Base-by-base conservation (phyloP, 2,888 invertebrate genomes). In the Portevinia maculata region DNA sequence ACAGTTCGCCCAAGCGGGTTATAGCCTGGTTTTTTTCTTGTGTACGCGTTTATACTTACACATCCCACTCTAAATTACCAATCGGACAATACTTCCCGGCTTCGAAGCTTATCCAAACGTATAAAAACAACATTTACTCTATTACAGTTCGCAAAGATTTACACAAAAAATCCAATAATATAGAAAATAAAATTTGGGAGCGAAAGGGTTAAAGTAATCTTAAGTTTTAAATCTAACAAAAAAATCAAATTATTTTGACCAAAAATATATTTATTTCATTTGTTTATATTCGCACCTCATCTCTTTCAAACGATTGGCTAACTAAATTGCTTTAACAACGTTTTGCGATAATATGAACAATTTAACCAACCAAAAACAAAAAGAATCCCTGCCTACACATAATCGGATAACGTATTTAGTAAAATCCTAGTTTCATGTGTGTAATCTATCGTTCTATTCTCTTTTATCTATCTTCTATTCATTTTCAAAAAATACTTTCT, bases 381-480 rank as follows among this genome's bases (percentile, higher is more conserved):
- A 39, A 41, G 13, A 15, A 15, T 17, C 13, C 11, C 9, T 48
- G 13, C 19, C 39, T 48, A 69, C 53, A 70, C 52, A 64, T 32
- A 59, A 70, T 76, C 59, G 59, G 70, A 34, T 34, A 37, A 37
- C 4, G 17, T 21, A 9, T 64, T 75, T 21, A 48, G 52, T 76
- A 64, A 39, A 50, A 65, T 39, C 53, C 46, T 70, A 60, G 41
- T 60, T 71, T 71, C 53, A 55, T 79, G 69, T 75, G 79, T 75
- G 74, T 73, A 70, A 65, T 48, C 48, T 34, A 37, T 41, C 30
- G n/a, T 32, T 78, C 78, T 78, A 59, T 73, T 76, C 69, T 71
- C 76, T 81, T 32, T 83, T 46, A 71, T 76, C 83, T 74, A 46
- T 79, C 74, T 60, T 84, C 57, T 79, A 17, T 84, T 69, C 9